Evolutionary conservation across 2,888 invertebrate species (phyloP).

Genomic region (Eupeodes latifasciatus): DNA sequence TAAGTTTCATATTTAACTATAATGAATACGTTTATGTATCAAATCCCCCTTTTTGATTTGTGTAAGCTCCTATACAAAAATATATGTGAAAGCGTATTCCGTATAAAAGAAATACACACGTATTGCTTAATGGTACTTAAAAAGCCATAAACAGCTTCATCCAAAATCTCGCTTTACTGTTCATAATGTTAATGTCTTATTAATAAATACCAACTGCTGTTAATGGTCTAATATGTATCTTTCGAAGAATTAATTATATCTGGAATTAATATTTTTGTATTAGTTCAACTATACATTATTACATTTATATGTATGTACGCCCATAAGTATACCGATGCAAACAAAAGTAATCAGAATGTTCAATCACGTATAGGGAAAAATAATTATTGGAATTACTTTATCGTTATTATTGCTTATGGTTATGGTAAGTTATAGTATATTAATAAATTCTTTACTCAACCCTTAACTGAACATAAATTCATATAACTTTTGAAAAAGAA

Average conservation of each 20-base stretch:
- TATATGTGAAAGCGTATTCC: no score
- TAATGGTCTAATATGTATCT: constrained; percentile 10
- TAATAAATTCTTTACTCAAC: background rate
- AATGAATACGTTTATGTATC: no score
- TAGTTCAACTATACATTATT: background rate
- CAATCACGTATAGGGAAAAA: background rate
- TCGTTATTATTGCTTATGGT: constrained; percentile 8
- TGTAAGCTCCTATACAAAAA: no score
- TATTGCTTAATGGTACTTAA: background rate
- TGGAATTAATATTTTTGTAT: constrained; percentile 28
- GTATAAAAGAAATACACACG: no score
- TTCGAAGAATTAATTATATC: constrained; percentile 3
- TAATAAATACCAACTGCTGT: constrained; percentile 21
- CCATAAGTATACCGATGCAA: no score
- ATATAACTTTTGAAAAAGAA: no score
- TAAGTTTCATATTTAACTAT: no score
- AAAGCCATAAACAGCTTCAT: background rate
- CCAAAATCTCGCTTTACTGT: background rate
- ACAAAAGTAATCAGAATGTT: background rate
- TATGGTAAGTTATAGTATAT: background rate
- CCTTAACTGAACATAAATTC: background rate
- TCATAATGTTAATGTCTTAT: constrained; percentile 14
- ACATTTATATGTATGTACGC: no score
- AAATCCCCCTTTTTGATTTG: no score
- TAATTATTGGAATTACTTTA: background rate